A percentile compares a stretch with the other conserved stretches of the same genome.
These are phyloP conservation scores for Saccopteryx leptura DNA, from an alignment of 2,113 vertebrate species.

Conservation along the genomic window DNA sequence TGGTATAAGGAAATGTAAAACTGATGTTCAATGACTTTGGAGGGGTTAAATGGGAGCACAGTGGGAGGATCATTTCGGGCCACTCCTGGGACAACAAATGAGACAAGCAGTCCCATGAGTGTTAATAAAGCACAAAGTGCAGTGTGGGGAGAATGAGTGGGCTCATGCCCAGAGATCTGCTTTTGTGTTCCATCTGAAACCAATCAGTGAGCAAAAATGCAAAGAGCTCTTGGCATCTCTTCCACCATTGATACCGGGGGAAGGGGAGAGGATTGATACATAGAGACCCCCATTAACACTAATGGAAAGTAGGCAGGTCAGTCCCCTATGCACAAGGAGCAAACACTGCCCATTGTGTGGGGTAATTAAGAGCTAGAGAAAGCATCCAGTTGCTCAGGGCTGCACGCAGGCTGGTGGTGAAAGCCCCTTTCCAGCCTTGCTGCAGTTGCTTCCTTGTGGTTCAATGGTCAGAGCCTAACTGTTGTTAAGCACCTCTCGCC, in stretches of 20 bases:
- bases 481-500: slow-evolving; percentile 58
- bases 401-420: not conserved
- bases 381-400: slow-evolving; percentile 11
- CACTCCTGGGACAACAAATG: not conserved
- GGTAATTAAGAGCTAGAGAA: slow-evolving; percentile 62
- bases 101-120: not conserved
- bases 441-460: slow-evolving; percentile 48
- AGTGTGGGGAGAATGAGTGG: not conserved
- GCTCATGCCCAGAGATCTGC: not conserved
- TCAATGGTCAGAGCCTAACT: slow-evolving; percentile 44
- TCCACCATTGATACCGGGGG: slow-evolving; percentile 12
- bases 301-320: slow-evolving; percentile 59
- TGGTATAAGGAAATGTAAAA: not conserved
- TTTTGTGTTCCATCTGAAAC: slow-evolving; percentile 67
- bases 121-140: not conserved
- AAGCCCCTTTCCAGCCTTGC: not conserved
- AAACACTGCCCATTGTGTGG: slow-evolving; percentile 41
- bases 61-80: not conserved
- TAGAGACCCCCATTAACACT: slow-evolving; percentile 27
- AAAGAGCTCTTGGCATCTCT: slow-evolving; percentile 1
- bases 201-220: slow-evolving; percentile 14
- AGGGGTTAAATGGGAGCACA: accelerated
- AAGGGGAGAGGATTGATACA: slow-evolving; percentile 52
- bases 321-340: not conserved
- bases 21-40: not conserved